Evolutionary conservation across 2,113 vertebrate species (phyloP).

Genomic region (Amia ocellicauda): DNA sequence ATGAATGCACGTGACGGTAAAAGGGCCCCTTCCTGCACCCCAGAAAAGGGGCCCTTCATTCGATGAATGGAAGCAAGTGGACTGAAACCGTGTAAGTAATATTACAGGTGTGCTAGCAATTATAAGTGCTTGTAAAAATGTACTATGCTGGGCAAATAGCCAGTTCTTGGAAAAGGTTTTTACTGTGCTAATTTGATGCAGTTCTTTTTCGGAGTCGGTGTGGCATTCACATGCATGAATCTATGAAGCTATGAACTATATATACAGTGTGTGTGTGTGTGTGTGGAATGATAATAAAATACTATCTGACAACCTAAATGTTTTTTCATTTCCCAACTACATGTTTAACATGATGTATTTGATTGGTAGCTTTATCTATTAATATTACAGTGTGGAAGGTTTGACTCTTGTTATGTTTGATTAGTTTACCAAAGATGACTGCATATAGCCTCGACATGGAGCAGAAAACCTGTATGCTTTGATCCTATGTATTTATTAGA

Average conservation of each 20-base stretch:
- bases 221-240: conserved; percentile 32
- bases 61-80: conserved; percentile 38
- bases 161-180: conserved; percentile 55
- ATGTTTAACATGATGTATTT: too few relatives aligned
- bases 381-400: too few relatives aligned
- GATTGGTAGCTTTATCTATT: too few relatives aligned
- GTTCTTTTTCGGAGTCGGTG: conserved; percentile 32
- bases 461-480: too few relatives aligned
- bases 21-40: conserved; percentile 23
- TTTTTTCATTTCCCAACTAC: too few relatives aligned
- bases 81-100: conserved; percentile 40
- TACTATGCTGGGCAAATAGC: conserved; percentile 49
- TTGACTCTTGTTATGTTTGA: too few relatives aligned
- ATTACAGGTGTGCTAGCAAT: conserved; percentile 73
- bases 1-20: conserved; percentile 51
- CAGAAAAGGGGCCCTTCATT: conserved; percentile 43
- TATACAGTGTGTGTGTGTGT: too few relatives aligned
- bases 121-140: conserved; percentile 63
- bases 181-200: conserved; percentile 51
- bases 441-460: too few relatives aligned
- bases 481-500: too few relatives aligned
- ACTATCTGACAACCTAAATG: too few relatives aligned
- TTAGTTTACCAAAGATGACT: too few relatives aligned
- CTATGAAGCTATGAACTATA: not conserved
- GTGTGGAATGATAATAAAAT: too few relatives aligned